These are phyloP conservation scores for Lytechinus variegatus DNA, from an alignment of 35 echinoderm and acorn worm species.

Conservation along the genomic window DNA sequence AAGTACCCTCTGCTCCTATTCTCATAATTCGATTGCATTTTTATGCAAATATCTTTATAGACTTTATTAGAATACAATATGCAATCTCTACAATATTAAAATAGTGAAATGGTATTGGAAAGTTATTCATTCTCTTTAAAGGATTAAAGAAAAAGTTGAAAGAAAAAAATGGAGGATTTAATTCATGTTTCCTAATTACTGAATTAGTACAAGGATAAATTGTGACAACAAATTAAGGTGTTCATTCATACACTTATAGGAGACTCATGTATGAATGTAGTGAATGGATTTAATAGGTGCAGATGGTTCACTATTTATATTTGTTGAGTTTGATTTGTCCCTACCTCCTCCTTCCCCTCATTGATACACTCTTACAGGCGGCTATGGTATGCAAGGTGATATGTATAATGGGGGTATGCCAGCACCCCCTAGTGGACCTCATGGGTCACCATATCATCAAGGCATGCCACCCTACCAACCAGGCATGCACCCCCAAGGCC, in stretches of 20 bases:
- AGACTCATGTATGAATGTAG: background rate
- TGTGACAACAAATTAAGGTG: too few relatives aligned
- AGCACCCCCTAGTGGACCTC: background rate
- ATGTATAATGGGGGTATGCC: constrained; percentile 35
- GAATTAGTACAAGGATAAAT: too few relatives aligned
- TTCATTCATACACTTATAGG: too few relatives aligned
- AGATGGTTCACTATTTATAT: background rate
- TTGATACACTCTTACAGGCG: background rate
- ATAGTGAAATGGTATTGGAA: background rate
- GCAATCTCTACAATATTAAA: background rate
- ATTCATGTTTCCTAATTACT: background rate
- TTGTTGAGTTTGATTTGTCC: constrained; percentile 14
- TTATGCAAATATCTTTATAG: background rate
- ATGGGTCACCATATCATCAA: constrained; percentile 39
- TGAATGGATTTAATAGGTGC: background rate
- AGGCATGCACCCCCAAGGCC: constrained; percentile 35
- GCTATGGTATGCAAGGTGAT: constrained; percentile 31
- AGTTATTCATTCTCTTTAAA: background rate
- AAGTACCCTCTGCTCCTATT: background rate
- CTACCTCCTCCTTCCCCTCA: background rate
- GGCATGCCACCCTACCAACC: constrained; percentile 25
- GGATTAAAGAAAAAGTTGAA: background rate
- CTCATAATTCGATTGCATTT: background rate
- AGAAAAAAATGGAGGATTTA: background rate
- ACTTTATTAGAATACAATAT: background rate